Evolutionary conservation across 2,888 invertebrate genomes (phyloP).

Genomic region (Hypercompe scribonia): DNA sequence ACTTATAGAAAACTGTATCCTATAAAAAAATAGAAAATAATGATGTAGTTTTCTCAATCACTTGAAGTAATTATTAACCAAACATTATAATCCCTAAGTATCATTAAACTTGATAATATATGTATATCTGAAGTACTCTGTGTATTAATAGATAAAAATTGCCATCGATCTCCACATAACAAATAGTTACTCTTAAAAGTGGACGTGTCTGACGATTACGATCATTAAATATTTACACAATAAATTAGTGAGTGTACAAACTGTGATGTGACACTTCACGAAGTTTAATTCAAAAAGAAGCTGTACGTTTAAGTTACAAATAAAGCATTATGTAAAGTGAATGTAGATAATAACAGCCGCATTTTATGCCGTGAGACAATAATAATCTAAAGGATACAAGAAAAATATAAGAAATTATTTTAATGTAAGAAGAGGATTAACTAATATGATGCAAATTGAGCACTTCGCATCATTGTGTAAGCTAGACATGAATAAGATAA

Average conservation of each 20-base stretch:
- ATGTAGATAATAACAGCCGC: neutral
- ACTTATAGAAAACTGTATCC: neutral
- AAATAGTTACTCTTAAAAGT: neutral
- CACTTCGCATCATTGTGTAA: neutral
- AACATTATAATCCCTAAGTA: neutral
- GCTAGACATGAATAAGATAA: neutral
- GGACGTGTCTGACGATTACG: neutral
- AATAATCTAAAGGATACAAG: neutral
- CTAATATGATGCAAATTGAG: neutral
- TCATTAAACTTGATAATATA: neutral
- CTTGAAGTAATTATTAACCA: neutral
- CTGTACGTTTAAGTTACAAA: neutral
- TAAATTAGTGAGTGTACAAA: neutral
- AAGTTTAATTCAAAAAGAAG: neutral
- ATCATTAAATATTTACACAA: neutral
- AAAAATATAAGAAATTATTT: neutral
- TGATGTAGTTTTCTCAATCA: neutral
- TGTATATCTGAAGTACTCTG: conserved; percentile 11
- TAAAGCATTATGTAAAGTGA: neutral
- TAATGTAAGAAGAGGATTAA: neutral
- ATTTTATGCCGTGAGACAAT: neutral
- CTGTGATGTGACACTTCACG: neutral
- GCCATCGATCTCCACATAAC: neutral
- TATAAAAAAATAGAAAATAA: neutral
- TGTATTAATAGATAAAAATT: conserved; percentile 2